Base-by-base conservation (phyloP, 2,797 vertebrate genomes). In the Bucorvus abyssinicus region DNA sequence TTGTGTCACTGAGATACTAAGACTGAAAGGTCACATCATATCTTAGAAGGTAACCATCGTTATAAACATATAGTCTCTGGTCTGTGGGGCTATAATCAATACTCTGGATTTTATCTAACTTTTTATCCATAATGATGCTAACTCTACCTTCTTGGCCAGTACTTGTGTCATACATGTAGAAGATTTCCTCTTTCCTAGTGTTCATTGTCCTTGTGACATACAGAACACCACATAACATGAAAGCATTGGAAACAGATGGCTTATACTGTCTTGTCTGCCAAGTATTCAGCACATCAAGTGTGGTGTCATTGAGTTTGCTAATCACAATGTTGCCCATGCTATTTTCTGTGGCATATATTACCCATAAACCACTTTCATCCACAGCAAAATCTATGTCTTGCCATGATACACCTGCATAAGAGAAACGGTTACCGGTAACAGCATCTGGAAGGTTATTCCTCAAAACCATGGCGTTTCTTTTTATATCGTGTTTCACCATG, bases 291-390 rank as follows among this genome's bases (percentile, higher is more conserved):
- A 98, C 98, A 67, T 91, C 94, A 76, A 98, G 98, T 57, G 97
- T 96, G 53, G 97, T 98, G 50, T 98, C 98, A 49, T 98, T 98
- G 95, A 98, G 95, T 91, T 96, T 97, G 94, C 98, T 98, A 88
- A 98, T 98, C 95, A 98, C 97, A 49, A 98, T 98, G 92, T 98
- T 98, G 84, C 98, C 98, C 63, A 96, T 93, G 79, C 70, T 97
- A 84, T 89, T 91, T 97, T 98, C 97, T 20, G 98, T 98, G 78
- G 98, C 96, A 96, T 98, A 98, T 94, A 98, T 97, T 90, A 97
- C 98, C 98, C 98, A 98, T 87, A 98, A 94, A 22, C 97, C 98
- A 87, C 74, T 96, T 95, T 98, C 98, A 97, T 98, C 98, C 91
- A 98, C 97, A 0, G 97, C 96, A 85, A 98, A 97, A 96, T 98